Percentiles rank a stretch among this genome's conserved stretches.
Evolutionary conservation across 2,888 invertebrate genomes (phyloP).

Genomic region (Eilema griseolum): DNA sequence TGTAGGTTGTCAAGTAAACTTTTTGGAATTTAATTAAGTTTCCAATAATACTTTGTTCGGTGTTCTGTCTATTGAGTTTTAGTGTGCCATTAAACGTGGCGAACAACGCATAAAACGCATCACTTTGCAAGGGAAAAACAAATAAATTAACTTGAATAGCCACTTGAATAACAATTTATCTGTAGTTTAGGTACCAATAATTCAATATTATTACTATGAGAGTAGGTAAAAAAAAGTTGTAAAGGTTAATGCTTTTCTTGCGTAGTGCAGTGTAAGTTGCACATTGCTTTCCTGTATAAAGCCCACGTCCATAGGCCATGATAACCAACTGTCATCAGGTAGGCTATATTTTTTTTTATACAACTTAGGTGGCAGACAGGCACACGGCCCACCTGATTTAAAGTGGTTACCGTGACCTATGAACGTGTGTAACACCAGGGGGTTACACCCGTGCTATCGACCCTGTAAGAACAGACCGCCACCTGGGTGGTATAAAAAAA

Average conservation of each 20-base stretch:
- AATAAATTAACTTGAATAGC: conserved; percentile 75
- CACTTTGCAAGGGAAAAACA: conserved; percentile 72
- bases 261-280: not conserved
- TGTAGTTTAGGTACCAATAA: conserved; percentile 63
- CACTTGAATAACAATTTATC: conserved; percentile 69
- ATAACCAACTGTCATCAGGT: too few species aligned
- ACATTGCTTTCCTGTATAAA: too few species aligned
- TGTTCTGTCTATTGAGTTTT: conserved; percentile 54
- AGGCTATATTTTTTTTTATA: too few species aligned
- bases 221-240: conserved; percentile 61
- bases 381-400: too few species aligned
- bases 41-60: conserved; percentile 37
- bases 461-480: too few species aligned
- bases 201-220: conserved; percentile 66
- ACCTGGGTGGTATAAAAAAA: too few species aligned
- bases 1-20: not conserved
- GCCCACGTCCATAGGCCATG: too few species aligned
- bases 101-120: conserved; percentile 68
- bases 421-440: too few species aligned
- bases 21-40: conserved; percentile 43
- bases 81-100: conserved; percentile 59
- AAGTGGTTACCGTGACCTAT: too few species aligned
- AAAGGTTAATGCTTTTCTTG: conserved; percentile 46
- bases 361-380: too few species aligned
- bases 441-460: too few species aligned